A percentile compares a stretch with the other conserved stretches of the same genome.
These are phyloP conservation scores for Ameiurus melas DNA, from an alignment of 2,113 vertebrate species.

Conservation along the genomic window DNA sequence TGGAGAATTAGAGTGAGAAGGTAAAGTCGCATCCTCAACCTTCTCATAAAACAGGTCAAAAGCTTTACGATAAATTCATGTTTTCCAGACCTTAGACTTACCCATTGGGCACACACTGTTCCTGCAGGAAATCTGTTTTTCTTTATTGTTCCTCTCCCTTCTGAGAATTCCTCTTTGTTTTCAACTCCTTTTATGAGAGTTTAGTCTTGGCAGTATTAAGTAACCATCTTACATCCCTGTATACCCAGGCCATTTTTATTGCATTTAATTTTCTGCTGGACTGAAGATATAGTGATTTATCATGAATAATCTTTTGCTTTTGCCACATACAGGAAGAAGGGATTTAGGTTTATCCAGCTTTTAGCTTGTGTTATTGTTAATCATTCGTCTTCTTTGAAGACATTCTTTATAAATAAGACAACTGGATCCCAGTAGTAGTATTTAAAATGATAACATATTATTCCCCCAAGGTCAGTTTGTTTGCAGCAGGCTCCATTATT, in stretches of 20 bases:
- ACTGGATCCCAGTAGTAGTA: conserved; percentile 19
- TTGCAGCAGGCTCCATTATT: neutral
- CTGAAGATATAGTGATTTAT: conserved; percentile 39
- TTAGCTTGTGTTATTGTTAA: conserved; percentile 39
- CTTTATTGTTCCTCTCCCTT: conserved; percentile 33
- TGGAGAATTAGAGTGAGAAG: neutral
- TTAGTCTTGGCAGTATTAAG: conserved; percentile 42
- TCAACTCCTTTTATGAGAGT: conserved; percentile 31
- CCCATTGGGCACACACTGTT: conserved; percentile 19
- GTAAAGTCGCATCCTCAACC: conserved; percentile 15
- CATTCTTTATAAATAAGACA: conserved; percentile 34
- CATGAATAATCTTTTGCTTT: conserved; percentile 25
- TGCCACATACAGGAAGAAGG: conserved; percentile 30
- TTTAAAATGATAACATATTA: conserved; percentile 28
- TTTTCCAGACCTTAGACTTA: conserved; percentile 13
- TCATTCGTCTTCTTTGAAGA: conserved; percentile 25
- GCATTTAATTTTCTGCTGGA: conserved; percentile 40
- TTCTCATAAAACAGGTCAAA: conserved; percentile 32
- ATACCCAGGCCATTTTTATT: conserved; percentile 20
- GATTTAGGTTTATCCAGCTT: conserved; percentile 30
- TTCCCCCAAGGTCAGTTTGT: conserved; percentile 19
- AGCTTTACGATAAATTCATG: conserved; percentile 16
- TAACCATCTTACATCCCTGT: conserved; percentile 13
- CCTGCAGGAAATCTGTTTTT: conserved; percentile 41
- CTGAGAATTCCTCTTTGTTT: conserved; percentile 27